Percentiles rank a stretch among this genome's conserved stretches.
phyloP scores from a whole-genome alignment of 2,797 vertebrate genomes.

The Natrix natrix region DNA sequence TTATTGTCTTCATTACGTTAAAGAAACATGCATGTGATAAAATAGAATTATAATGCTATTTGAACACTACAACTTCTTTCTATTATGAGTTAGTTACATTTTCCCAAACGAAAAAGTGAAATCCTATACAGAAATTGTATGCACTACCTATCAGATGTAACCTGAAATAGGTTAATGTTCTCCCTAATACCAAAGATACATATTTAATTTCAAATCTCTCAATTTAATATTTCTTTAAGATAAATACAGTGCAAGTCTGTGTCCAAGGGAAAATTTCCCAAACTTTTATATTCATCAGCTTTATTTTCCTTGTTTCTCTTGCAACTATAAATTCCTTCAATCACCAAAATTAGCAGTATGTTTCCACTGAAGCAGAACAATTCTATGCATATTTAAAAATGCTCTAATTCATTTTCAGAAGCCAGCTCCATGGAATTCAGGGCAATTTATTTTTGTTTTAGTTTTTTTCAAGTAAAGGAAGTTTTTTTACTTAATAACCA shows the following conservation, averaged over 20 bases:
- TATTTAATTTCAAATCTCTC: neutral
- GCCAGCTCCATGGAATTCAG: neutral
- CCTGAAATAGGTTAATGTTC: neutral
- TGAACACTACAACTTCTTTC: neutral
- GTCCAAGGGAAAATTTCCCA: neutral
- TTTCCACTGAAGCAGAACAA: neutral
- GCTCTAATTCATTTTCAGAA: neutral
- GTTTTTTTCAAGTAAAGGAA: neutral
- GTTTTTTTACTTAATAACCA: neutral
- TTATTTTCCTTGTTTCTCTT: neutral
- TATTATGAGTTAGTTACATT: neutral
- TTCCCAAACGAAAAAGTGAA: neutral
- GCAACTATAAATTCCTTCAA: neutral
- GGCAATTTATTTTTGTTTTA: neutral
- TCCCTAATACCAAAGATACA: neutral
- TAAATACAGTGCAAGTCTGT: neutral
- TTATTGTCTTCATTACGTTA: neutral
- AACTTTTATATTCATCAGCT: neutral
- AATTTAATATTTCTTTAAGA: neutral
- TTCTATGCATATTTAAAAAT: neutral
- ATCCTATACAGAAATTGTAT: neutral
- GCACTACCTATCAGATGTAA: neutral
- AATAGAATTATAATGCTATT: neutral
- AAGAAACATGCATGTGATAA: neutral
- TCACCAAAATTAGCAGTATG: neutral